A percentile compares a stretch with the other conserved stretches of the same genome.
Evolutionary conservation across 2,888 invertebrate species (phyloP).

Genomic region (Isotomurus palustris): DNA sequence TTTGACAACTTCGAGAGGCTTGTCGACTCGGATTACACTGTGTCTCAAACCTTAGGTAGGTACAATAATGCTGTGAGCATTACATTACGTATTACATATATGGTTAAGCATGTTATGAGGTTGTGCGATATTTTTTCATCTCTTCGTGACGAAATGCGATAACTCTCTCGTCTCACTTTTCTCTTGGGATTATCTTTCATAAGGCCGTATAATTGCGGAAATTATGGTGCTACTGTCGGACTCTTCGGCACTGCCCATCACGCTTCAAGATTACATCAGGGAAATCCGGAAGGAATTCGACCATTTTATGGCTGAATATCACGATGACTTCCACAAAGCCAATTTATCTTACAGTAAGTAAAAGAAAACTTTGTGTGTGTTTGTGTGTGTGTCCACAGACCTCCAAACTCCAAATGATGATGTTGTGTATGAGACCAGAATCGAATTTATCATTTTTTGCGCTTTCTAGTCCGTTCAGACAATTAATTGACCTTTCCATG

Average conservation of each 20-base stretch:
- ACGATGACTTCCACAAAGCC: constrained; percentile 45
- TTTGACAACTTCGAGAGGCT: constrained; percentile 43
- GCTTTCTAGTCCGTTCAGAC: neutral
- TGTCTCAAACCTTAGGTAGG: constrained; percentile 43
- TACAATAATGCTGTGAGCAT: too few species aligned
- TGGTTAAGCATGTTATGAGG: too few species aligned
- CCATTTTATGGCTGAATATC: constrained; percentile 45
- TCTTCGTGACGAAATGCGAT: neutral
- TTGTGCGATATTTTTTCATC: neutral
- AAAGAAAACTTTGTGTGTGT: too few species aligned
- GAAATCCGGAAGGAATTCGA: constrained; percentile 45
- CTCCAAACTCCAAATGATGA: too few species aligned
- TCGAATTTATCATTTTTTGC: too few species aligned
- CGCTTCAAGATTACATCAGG: constrained; percentile 45
- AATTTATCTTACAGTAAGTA: constrained; percentile 45
- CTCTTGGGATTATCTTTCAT: neutral
- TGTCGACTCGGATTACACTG: constrained; percentile 41
- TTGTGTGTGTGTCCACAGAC: too few species aligned
- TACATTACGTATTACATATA: too few species aligned
- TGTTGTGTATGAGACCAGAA: too few species aligned
- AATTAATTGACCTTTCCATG: neutral
- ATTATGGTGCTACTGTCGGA: constrained; percentile 43
- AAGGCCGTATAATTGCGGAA: constrained; percentile 42
- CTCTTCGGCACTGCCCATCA: constrained; percentile 44
- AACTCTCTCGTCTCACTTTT: constrained; percentile 2